Evolutionary conservation across 2,797 vertebrate genomes (phyloP), one percentile per base, ranked within the genome.

Genomic region (Mus spretus): DNA sequence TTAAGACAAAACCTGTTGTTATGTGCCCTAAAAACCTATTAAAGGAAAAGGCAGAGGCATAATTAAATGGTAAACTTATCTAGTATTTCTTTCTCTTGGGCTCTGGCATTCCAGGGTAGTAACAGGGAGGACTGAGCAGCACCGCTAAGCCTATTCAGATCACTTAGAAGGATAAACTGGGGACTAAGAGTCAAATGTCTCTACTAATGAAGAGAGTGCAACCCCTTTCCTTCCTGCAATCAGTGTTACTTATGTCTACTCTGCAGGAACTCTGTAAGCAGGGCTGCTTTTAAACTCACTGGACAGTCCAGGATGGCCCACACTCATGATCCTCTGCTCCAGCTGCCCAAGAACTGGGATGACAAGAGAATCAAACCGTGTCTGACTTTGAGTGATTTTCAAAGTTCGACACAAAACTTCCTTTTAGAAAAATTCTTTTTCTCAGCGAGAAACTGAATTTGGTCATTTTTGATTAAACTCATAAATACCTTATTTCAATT

Each of bases 391-490:
- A 90, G 89, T 53, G 61, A 80, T 55, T 79, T 50, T 80, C 72
- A 47, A 93, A 26, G 20, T 95, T 24, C 85, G 34, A 80, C 53
- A 88, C 8, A 93, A 94, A 95, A 89, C 8, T 72, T 92, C 26
- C 82, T 59, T 93, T 92, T 87, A 75, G 37, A 72, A 97, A 95
- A 37, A 40, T 17, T 70, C 1, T 84, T 94, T 67, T 93, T 57
- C 65, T 93, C 61, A 83, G 50, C 72, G 89, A 90, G 13, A 97
- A 92, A 85, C 6, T 95, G 17, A 94, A 96, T 92, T 87, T 95
- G 31, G 92, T 80, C 61, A 86, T 94, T 96, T 61, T 47, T 95
- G 1, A 85, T 70, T 92, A 90, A 95, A 93, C 34, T 81, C 63
- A 88, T 85, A 81, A 11, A 95, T 53, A 89, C 6, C 4, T 94